phyloP scores from a whole-genome alignment of 2,113 vertebrate genomes.

The Trichomycterus rosablanca region DNA sequence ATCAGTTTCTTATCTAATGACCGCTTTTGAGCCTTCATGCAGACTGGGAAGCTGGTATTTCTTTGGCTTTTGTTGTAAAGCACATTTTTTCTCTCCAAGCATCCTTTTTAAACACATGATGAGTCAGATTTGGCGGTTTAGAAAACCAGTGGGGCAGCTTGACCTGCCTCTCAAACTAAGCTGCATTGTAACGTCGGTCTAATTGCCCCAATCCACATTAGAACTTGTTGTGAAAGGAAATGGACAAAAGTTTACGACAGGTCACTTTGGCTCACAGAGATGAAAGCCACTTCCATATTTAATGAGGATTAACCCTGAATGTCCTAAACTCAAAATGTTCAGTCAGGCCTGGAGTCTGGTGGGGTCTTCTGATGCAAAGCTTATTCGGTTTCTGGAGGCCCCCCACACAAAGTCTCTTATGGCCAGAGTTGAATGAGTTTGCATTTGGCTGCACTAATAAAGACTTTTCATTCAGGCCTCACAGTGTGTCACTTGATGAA shows the following conservation, averaged over 20 bases:
- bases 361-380: slow-evolving; percentile 55
- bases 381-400: slow-evolving; percentile 29
- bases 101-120: slow-evolving; percentile 61
- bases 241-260: slow-evolving; percentile 72
- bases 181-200: slow-evolving; percentile 65
- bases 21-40: slow-evolving; percentile 56
- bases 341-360: slow-evolving; percentile 57
- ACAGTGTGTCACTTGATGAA: slow-evolving; percentile 62
- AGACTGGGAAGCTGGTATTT: slow-evolving; percentile 67
- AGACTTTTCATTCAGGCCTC: slow-evolving; percentile 49
- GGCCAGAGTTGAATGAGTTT: slow-evolving; percentile 59
- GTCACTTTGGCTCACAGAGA: slow-evolving; percentile 66
- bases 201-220: slow-evolving; percentile 60
- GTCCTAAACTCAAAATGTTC: slow-evolving; percentile 63
- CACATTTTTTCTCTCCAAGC: slow-evolving; percentile 44
- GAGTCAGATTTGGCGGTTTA: slow-evolving; percentile 53
- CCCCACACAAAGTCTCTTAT: slow-evolving; percentile 24
- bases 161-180: slow-evolving; percentile 59
- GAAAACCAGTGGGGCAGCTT: slow-evolving; percentile 53
- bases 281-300: slow-evolving; percentile 70
- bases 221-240: slow-evolving; percentile 63
- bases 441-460: slow-evolving; percentile 54
- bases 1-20: slow-evolving; percentile 56
- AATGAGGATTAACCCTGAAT: slow-evolving; percentile 70
- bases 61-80: slow-evolving; percentile 40